Evolutionary conservation across 2,797 vertebrate species (phyloP).

Genomic region (Limosa lapponica): DNA sequence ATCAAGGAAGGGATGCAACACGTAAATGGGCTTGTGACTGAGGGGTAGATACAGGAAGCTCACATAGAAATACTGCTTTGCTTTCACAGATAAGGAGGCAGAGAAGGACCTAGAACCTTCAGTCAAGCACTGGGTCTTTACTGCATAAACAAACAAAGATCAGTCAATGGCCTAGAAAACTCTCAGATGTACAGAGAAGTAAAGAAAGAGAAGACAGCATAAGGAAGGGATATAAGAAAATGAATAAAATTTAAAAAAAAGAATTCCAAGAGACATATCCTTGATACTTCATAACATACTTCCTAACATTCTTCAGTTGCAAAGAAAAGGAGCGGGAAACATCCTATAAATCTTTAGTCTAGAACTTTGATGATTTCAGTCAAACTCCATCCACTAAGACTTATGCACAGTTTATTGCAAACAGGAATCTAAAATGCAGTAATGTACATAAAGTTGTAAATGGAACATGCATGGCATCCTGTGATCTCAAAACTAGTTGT

Average conservation of each 20-base stretch:
- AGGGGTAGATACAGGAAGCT: not conserved
- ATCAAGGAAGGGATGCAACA: not conserved
- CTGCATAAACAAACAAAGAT: not conserved
- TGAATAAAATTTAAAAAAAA: accelerated
- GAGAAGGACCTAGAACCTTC: not conserved
- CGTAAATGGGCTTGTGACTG: not conserved
- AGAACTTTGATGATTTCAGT: not conserved
- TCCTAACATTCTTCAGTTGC: not conserved
- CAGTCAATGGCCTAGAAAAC: not conserved
- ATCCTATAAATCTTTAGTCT: not conserved
- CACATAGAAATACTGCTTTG: not conserved
- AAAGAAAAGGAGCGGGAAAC: not conserved
- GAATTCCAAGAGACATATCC: not conserved
- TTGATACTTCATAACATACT: not conserved
- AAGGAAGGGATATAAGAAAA: not conserved
- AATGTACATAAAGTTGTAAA: not conserved
- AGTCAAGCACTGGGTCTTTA: not conserved
- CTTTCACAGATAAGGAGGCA: not conserved
- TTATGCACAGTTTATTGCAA: not conserved
- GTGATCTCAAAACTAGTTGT: not conserved
- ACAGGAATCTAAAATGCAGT: not conserved
- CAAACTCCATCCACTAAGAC: not conserved
- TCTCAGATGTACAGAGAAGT: not conserved
- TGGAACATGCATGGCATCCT: not conserved
- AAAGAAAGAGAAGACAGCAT: not conserved